Evolutionary conservation across 2,888 invertebrate genomes (phyloP).

Genomic region (Cybosia mesomella): DNA sequence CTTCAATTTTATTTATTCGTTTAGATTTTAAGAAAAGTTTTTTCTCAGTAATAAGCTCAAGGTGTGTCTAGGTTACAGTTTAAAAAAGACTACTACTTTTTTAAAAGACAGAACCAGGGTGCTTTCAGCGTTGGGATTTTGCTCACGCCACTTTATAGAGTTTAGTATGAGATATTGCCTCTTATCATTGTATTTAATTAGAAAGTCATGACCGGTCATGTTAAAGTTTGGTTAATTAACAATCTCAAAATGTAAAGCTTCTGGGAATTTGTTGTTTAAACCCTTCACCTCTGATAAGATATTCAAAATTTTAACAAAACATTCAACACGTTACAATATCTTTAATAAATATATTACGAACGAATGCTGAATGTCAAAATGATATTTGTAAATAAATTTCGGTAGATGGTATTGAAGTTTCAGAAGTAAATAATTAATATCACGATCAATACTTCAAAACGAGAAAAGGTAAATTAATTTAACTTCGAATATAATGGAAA

Average conservation of each 20-base stretch:
- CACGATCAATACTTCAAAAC: constrained; percentile 22
- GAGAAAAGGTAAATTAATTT: constrained; percentile 37
- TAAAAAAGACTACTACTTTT: too few species aligned
- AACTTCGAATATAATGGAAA: constrained; percentile 25
- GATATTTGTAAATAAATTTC: constrained; percentile 8
- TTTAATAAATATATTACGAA: constrained; percentile 5
- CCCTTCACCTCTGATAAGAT: background rate
- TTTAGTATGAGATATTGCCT: too few species aligned
- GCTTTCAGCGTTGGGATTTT: too few species aligned
- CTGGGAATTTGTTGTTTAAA: background rate
- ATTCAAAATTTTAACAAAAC: constrained; percentile 1
- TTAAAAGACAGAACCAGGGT: too few species aligned
- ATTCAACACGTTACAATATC: background rate
- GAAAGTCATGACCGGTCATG: background rate
- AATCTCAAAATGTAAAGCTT: background rate
- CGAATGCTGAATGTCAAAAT: constrained; percentile 3
- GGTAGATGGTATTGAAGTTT: constrained; percentile 3
- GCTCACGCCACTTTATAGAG: too few species aligned
- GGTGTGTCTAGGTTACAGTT: too few species aligned
- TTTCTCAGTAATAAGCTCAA: too few species aligned
- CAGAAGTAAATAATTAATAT: constrained; percentile 33
- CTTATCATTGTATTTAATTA: background rate
- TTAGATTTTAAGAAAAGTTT: too few species aligned
- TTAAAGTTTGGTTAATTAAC: background rate
- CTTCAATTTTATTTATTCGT: too few species aligned